Conservation (phyloP, 2,797 vertebrate genomes). For the Podargus strigoides region DNA sequence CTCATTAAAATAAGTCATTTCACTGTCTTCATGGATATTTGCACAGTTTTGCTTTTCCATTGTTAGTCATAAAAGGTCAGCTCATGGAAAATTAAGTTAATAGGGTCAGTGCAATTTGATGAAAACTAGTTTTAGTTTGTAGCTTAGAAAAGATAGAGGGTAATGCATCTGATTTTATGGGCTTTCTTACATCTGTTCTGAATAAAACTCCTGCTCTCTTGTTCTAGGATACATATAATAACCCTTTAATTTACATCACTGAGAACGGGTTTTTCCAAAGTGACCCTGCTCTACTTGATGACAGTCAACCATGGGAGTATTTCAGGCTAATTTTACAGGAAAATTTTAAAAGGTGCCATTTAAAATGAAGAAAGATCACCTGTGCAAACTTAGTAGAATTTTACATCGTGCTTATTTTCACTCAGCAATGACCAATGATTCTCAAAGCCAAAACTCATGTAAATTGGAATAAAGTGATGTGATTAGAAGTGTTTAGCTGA, state of each 20-base stretch:
- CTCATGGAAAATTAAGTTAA: conserved; percentile 79
- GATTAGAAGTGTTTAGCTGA: conserved; percentile 47
- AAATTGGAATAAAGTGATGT: conserved; percentile 50
- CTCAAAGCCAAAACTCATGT: conserved; percentile 55
- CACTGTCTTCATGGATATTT: conserved; percentile 78
- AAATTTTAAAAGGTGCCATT: conserved; percentile 83
- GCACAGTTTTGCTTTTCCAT: conserved; percentile 77
- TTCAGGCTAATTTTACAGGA: conserved; percentile 83
- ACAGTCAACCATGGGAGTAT: conserved; percentile 73
- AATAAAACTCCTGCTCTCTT: conserved; percentile 74
- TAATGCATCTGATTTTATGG: conserved; percentile 76
- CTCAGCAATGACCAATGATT: conserved; percentile 65
- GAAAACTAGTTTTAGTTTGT: conserved; percentile 76
- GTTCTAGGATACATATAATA: conserved; percentile 83
- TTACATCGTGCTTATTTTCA: conserved; percentile 65
- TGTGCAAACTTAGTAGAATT: conserved; percentile 71
- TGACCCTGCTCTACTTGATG: conserved; percentile 78
- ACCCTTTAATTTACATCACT: conserved; percentile 86
- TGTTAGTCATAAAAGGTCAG: conserved; percentile 79
- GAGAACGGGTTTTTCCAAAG: conserved; percentile 87
- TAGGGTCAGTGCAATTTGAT: conserved; percentile 79
- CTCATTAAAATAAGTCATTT: conserved; percentile 78
- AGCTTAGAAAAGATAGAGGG: conserved; percentile 70
- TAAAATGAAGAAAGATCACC: conserved; percentile 70
- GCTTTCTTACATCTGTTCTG: conserved; percentile 75